A percentile compares a stretch with the other conserved stretches of the same genome.
These are phyloP conservation scores for Pampusana beccarii DNA, from an alignment of 2,113 vertebrate genomes.

Conservation along the genomic window DNA sequence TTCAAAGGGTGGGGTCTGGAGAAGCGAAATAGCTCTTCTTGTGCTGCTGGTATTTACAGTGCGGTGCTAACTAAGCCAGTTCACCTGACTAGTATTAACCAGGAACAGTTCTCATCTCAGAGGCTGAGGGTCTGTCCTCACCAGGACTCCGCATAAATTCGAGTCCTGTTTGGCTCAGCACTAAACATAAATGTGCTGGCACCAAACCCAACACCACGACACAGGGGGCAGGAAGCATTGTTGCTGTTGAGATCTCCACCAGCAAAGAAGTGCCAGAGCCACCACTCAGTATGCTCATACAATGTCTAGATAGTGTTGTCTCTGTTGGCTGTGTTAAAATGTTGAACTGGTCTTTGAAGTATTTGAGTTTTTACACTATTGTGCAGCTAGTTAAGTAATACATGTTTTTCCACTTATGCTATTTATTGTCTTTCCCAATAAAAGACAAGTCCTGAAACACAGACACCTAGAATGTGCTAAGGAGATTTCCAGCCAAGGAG, in stretches of 20 bases:
- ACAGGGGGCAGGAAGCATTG: background rate
- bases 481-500: background rate
- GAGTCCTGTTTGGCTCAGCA: background rate
- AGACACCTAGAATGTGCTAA: background rate
- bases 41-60: fast-evolving
- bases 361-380: background rate
- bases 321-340: background rate
- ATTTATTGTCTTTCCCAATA: background rate
- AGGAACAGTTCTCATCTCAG: fast-evolving
- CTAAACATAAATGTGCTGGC: background rate
- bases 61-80: background rate
- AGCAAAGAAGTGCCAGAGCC: background rate
- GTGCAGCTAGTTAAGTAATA: background rate
- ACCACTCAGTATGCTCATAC: fast-evolving
- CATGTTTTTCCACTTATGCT: background rate
- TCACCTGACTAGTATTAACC: background rate
- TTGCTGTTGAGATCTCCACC: background rate
- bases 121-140: background rate
- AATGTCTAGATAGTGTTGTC: background rate
- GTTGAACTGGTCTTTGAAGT: background rate
- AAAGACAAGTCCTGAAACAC: background rate
- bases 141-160: background rate
- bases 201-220: background rate
- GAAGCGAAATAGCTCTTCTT: fast-evolving
- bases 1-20: background rate